Evolutionary conservation across 2,113 vertebrate species (phyloP).

Genomic region (Macroglossus sobrinus): DNA sequence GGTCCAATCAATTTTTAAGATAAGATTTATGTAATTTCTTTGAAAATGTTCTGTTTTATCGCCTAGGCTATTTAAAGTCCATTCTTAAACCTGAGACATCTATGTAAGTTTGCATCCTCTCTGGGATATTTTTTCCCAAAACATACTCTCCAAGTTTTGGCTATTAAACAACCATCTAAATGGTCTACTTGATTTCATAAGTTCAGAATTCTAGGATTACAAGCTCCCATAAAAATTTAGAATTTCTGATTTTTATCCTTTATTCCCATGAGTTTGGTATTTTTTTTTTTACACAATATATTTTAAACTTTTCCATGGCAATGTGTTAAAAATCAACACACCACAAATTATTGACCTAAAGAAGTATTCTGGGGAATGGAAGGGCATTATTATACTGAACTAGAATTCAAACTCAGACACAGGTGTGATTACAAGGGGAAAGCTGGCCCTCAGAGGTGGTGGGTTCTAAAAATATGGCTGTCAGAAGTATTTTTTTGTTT

Average conservation of each 20-base stretch:
- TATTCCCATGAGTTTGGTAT: neutral
- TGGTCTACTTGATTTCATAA: neutral
- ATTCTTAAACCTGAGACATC: neutral
- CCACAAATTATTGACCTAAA: neutral
- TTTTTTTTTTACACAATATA: neutral
- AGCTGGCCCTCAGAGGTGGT: too few species aligned
- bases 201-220: neutral
- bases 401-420: neutral
- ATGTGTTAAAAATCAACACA: neutral
- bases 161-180: neutral
- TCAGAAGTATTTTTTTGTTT: neutral
- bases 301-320: neutral
- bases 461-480: neutral
- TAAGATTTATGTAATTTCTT: neutral
- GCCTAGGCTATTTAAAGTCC: neutral
- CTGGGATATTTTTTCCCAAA: neutral
- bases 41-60: neutral
- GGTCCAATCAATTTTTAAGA: neutral
- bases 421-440: too few species aligned
- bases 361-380: rapidly evolving
- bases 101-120: neutral
- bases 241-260: neutral
- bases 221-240: neutral
- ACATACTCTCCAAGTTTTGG: neutral
- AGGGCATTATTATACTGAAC: neutral